Evolutionary conservation across 2,888 invertebrate genomes (phyloP).

Genomic region (Galerucella calmariensis): DNA sequence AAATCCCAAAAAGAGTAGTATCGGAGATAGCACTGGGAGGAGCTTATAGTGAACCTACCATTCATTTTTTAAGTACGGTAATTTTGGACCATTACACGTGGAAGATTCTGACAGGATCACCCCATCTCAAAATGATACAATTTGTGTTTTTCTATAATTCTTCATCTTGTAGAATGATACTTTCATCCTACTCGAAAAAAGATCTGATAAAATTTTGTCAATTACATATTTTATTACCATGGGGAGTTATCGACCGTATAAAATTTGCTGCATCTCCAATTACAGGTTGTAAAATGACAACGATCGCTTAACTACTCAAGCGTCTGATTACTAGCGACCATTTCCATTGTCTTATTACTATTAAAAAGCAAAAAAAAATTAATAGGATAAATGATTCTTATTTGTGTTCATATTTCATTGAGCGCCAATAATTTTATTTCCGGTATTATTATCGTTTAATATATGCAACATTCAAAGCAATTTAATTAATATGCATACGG

Average conservation of each 20-base stretch:
- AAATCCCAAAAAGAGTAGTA: no score
- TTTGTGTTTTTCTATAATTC: no score
- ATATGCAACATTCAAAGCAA: neutral
- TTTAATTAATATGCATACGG: neutral
- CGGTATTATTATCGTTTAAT: neutral
- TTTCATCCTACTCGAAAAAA: no score
- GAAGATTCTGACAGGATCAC: no score
- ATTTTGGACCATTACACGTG: no score
- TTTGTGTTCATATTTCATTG: slow-evolving; percentile 1
- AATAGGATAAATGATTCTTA: neutral
- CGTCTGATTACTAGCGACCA: neutral
- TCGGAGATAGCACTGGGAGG: no score
- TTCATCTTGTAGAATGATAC: no score
- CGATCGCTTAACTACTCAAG: neutral
- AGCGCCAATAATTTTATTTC: neutral
- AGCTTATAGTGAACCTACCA: no score
- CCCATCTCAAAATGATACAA: no score
- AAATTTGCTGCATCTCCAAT: neutral
- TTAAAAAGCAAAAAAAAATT: neutral
- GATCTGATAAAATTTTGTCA: no score
- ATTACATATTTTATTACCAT: no score
- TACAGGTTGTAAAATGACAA: neutral
- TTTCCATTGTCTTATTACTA: neutral
- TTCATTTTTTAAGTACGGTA: no score
- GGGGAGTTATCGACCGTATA: neutral